phyloP scores from a whole-genome alignment of 2,797 vertebrate species.

The Passerculus sandwichensis region DNA sequence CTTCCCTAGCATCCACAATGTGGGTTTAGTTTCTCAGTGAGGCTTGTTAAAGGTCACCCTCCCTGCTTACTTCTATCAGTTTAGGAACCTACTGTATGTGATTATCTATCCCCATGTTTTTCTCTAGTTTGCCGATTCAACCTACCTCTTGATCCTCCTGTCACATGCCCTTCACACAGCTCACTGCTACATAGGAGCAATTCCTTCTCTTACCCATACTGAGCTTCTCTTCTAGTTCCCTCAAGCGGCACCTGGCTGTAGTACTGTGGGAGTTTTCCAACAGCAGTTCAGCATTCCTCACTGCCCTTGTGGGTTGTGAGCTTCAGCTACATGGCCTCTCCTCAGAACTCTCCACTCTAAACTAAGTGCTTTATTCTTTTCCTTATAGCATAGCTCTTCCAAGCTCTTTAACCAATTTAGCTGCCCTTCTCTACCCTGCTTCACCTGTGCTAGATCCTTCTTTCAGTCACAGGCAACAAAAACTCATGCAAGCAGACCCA shows the following conservation, averaged over 20 bases:
- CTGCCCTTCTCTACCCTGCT: background rate
- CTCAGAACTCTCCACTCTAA: background rate
- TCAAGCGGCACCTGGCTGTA: background rate
- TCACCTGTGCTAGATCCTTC: background rate
- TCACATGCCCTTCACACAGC: background rate
- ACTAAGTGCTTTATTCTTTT: background rate
- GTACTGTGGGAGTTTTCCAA: background rate
- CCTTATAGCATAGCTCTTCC: background rate
- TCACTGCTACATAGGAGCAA: background rate
- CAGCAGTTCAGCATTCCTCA: background rate
- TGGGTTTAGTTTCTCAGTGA: background rate
- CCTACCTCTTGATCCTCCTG: background rate
- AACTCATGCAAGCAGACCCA: background rate
- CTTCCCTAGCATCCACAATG: background rate
- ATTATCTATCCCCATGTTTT: background rate
- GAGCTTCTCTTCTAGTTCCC: background rate
- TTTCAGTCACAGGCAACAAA: background rate
- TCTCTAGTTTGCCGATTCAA: rapidly evolving
- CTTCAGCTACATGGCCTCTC: background rate
- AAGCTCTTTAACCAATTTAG: background rate
- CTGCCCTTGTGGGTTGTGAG: background rate
- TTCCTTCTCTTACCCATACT: background rate
- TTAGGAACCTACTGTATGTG: background rate
- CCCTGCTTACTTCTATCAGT: background rate
- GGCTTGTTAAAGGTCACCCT: background rate